Conservation (phyloP, 1,140 invertebrate genomes). For the Phymastichus coffea region DNA sequence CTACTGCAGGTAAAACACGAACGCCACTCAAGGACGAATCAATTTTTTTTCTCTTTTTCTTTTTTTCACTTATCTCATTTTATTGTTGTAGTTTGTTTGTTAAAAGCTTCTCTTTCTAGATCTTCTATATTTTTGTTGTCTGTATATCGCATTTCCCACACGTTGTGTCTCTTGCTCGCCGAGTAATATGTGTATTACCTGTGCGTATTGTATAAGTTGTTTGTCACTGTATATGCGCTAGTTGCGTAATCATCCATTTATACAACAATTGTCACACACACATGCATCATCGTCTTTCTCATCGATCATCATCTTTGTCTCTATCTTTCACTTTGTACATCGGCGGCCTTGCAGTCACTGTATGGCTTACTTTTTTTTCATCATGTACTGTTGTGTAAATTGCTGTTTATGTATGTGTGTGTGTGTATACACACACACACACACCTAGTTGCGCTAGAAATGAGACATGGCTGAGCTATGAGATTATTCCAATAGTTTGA, state of each 20-base stretch:
- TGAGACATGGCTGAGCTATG: too few relatives aligned
- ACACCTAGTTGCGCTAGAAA: too few relatives aligned
- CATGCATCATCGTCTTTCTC: too few relatives aligned
- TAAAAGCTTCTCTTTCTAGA: conserved; percentile 50
- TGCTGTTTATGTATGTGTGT: too few relatives aligned
- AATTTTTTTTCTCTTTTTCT: too few relatives aligned
- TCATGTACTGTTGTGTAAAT: too few relatives aligned
- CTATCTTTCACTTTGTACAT: too few relatives aligned
- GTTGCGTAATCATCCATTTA: conserved; percentile 9
- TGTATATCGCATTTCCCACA: conserved; percentile 1
- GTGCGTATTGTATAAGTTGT: not conserved
- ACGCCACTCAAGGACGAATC: conserved; percentile 55
- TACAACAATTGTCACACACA: conserved; percentile 2
- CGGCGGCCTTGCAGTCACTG: conserved; percentile 8
- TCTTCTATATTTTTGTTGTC: conserved; percentile 6
- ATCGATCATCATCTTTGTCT: too few relatives aligned
- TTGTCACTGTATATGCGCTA: not conserved
- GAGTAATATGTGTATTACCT: not conserved
- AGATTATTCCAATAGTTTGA: too few relatives aligned
- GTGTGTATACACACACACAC: too few relatives aligned
- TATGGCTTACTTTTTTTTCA: conserved; percentile 3
- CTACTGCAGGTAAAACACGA: conserved; percentile 58
- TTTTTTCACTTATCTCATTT: conserved; percentile 17
- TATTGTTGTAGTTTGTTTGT: conserved; percentile 50
- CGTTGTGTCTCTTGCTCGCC: not conserved